Evolutionary conservation across 64 coral and sea anemone genomes (phyloP).

Genomic region (Actinia equina): DNA sequence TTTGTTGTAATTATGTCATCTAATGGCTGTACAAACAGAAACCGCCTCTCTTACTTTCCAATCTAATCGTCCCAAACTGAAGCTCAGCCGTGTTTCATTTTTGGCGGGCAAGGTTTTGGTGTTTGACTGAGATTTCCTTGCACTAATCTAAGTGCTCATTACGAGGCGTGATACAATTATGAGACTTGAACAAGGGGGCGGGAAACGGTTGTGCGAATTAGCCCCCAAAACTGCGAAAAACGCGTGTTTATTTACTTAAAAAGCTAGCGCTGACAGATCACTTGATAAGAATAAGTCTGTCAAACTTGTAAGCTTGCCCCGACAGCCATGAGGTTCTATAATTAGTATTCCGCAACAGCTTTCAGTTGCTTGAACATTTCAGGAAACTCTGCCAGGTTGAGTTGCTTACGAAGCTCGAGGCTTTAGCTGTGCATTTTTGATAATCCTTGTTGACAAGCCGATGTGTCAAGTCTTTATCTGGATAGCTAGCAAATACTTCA

Average conservation of each 20-base stretch:
- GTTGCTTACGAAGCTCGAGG: neutral
- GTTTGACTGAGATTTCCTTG: constrained; percentile 3
- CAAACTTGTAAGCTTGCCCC: neutral
- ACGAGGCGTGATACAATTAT: constrained; percentile 36
- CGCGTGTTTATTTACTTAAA: constrained; percentile 23
- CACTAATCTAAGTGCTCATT: constrained; percentile 7
- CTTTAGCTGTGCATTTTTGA: constrained; percentile 20
- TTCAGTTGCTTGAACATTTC: constrained; percentile 10
- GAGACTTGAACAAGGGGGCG: constrained; percentile 33
- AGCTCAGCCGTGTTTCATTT: neutral
- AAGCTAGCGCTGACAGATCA: constrained; percentile 23
- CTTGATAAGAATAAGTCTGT: constrained; percentile 21
- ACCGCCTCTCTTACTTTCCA: constrained; percentile 8
- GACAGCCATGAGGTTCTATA: constrained; percentile 14
- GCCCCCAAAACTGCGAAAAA: constrained; percentile 17
- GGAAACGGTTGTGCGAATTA: constrained; percentile 22
- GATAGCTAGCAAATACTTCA: constrained; percentile 27
- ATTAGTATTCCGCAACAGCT: constrained; percentile 16
- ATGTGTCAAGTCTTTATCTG: constrained; percentile 26
- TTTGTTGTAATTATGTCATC: neutral
- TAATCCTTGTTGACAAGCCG: constrained; percentile 30
- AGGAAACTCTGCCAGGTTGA: constrained; percentile 8
- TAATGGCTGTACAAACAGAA: neutral
- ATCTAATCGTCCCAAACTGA: neutral
- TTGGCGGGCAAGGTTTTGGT: neutral